Base-by-base conservation (phyloP, 2,888 invertebrate genomes). In the Carcina quercana region DNA sequence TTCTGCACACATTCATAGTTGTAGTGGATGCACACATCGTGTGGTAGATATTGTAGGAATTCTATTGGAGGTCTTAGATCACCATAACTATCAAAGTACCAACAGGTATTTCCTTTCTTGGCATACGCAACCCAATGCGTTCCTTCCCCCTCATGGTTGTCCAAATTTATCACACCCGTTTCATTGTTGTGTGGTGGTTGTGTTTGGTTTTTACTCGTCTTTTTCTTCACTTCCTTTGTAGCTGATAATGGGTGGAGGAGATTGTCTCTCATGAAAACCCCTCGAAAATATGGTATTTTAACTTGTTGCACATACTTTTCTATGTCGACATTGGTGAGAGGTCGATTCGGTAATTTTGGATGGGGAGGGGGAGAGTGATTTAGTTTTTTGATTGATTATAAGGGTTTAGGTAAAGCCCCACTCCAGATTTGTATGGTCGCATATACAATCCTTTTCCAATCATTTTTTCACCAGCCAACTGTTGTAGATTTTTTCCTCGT, bases 21-120 rank as follows among this genome's bases (percentile, higher is more conserved):
- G 14, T 32, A 32, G 20, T 19, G 14, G 20, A 26, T 19, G 20
- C 20, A 19, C 14, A 15, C 13, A 8, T 54, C 59, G 3, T 56
- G 50, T 57, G 13, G 10, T 12, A 32, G 2, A 24, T 35, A 32
- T 20, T 24, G 24, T 11, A 30, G 15, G 3, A 37, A 22, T 44
- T 62, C 58, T 28, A 29, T 10, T 1, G 59, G 55, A 3, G 61
- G 60, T 28, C 43, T 42, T 11, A 61, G 40, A 40, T 66, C 53
- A 2, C 65, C 65, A 42, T 58, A 68, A 30, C 59, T 60, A 35
- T 68, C 62, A 45, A 56, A 69, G 41, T 69, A 69, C 27, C 47
- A 37, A 11, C 58, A 45, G 15, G 45, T 19, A 27, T 52, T 35
- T 12, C 42, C 39, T 3, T 42, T 34, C 47, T 66, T 65, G 15